Base-by-base conservation (phyloP, 2,797 vertebrate genomes). In the Orestias chungarensis region DNA sequence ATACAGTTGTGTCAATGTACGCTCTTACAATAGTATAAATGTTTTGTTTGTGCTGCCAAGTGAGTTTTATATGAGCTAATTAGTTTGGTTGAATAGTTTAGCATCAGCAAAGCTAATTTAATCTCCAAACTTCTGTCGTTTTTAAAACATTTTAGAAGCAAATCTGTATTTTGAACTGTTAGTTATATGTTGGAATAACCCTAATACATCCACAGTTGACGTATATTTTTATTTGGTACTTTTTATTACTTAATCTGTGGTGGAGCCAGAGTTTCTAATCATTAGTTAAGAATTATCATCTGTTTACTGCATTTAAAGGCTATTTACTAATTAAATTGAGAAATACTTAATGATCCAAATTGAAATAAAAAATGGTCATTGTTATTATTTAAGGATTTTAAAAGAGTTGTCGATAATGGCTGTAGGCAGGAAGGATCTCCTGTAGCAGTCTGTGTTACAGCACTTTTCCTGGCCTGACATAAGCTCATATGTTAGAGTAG, bases 11-110 rank as follows among this genome's bases (percentile, higher is more conserved):
- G 40, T 40, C 3, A 25, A 61, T 11, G 38, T 15, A 1, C 8
- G 0, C 1, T 11, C 11, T 23, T 65, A 18, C 25, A 42, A 1
- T 15, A 0, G 9, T 3, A 1, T 49, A 0, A 54, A 15, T 10
- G 0, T 1, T 33, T 14, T 5, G 2, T 10, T 40, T 49, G 0
- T 52, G 4, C 8, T 5, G 9, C 17, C n/a, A 9, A 1, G 6
- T 12, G 10, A 17, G 12, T 15, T 38, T 50, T 10, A 67, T 38
- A 17, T 38, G 31, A 38, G 11, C 44, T 33, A 35, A 35, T 49
- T n/a, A n/a, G 27, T 6, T 33, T 0, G 0, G n/a, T 2, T 2
- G 4, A 14, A 14, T 14, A 4, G 6, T n/a, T 38, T 12, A 40
- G 5, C 8, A 4, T 38, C 1, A 38, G 23, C 14, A 23, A n/a